phyloP scores from a whole-genome alignment of 2,888 invertebrate species.

The Ochropleura plecta region DNA sequence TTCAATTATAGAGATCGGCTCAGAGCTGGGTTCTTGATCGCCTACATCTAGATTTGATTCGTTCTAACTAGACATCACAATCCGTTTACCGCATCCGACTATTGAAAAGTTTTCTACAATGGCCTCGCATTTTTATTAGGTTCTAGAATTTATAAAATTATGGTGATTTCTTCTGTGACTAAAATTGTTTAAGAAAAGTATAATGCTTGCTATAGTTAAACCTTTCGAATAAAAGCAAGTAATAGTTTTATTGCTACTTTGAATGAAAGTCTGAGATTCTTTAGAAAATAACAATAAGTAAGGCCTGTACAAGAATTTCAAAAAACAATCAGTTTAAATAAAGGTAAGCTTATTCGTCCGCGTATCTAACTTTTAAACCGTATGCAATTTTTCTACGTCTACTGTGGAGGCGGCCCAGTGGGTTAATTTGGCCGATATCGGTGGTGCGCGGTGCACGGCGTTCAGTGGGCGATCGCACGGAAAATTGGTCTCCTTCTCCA shows the following conservation, averaged over 20 bases:
- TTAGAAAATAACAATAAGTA: background rate
- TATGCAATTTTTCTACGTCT: constrained; percentile 63
- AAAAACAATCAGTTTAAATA: background rate
- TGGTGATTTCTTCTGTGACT: background rate
- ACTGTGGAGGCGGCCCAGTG: constrained; percentile 74
- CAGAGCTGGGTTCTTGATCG: constrained; percentile 73
- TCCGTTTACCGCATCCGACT: constrained; percentile 84
- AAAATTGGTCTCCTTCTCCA: constrained; percentile 86
- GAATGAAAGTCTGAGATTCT: background rate
- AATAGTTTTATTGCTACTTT: fast-evolving
- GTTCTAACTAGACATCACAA: constrained; percentile 87
- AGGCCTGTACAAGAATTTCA: background rate
- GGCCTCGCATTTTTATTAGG: constrained; percentile 59
- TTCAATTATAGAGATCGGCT: constrained; percentile 79
- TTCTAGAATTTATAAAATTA: background rate
- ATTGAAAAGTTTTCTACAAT: constrained; percentile 84
- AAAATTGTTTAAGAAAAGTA: background rate
- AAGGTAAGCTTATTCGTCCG: background rate
- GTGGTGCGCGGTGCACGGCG: constrained; percentile 73
- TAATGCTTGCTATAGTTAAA: too few relatives aligned
- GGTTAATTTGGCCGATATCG: constrained; percentile 87
- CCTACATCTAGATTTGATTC: constrained; percentile 86
- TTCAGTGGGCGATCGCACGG: constrained; percentile 83
- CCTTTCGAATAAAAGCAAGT: background rate
- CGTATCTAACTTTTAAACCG: constrained; percentile 15